Evolutionary conservation across 2,113 vertebrate genomes (phyloP), one percentile per base, ranked within the genome.

Genomic region (Sterna hirundo): DNA sequence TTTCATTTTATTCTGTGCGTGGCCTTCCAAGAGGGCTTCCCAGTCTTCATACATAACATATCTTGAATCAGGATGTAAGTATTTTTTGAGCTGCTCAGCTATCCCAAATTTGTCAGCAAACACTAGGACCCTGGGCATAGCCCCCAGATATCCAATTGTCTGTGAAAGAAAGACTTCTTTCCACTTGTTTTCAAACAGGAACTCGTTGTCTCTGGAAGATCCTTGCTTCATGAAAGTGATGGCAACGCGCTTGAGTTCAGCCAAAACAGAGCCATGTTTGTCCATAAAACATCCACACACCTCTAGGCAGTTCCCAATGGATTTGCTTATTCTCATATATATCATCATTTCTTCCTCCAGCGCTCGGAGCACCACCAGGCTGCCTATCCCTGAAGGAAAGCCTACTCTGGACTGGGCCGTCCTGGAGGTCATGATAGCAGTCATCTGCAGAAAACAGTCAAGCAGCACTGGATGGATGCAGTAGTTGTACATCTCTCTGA

Each of bases 381-480:
- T 98, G 49, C 97, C 98, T 75, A 99, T 98, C 6, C 96, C 97
- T 60, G 98, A 98, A 34, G 98, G 99, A 95, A 99, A 98, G 16
- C 97, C 98, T 71, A 90, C 94, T 76, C 96, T 97, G 51, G 66
- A 86, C 60, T 92, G 91, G 20, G 93, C 84, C 1, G 29, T 90
- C 79, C 83, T 89, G 16, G 92, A 83, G 57, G 96, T 97, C 70
- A 98, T 78, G 68, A 98, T 95, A 61, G 97, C 96, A 0, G 96
- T 97, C 98, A 99, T 98, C 96, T 99, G 99, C 77, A 99, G 91
- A 84, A 99, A 99, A 86, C 95, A 99, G 94, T 99, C 99, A 3
- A 99, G 94, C 34, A 99, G 75, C 51, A 99, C 98, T 49, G 99
- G 99, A 71, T 99, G 99, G 84, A 99, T 96, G 44, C 90, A 98